Percentiles rank a stretch among this genome's conserved stretches.
Conservation (phyloP, 2,888 invertebrate genomes). For the Stenoptilia bipunctidactyla region DNA sequence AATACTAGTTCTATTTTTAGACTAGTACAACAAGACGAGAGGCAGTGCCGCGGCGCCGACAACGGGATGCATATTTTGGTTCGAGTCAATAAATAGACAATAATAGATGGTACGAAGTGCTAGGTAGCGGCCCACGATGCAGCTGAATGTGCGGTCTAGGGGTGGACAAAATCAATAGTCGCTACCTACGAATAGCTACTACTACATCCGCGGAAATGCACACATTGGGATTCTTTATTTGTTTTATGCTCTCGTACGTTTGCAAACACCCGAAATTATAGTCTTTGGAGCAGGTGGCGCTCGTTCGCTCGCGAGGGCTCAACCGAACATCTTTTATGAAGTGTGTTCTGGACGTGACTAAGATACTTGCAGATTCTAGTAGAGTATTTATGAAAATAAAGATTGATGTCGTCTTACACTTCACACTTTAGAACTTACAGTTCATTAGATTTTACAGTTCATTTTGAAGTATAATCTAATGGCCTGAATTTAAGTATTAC, state of each 20-base stretch:
- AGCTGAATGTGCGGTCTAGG: conserved; percentile 39
- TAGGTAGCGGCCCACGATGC: conserved; percentile 20
- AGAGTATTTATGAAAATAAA: too few species aligned
- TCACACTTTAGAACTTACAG: too few species aligned
- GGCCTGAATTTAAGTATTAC: too few species aligned
- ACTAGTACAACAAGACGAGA: too few species aligned
- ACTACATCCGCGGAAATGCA: conserved; percentile 48
- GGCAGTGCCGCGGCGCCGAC: too few species aligned
- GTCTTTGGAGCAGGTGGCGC: conserved; percentile 45
- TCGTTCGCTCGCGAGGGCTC: conserved; percentile 18
- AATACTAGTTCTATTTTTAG: too few species aligned
- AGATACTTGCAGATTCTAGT: neutral
- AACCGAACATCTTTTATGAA: conserved; percentile 4
- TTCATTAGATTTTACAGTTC: too few species aligned
- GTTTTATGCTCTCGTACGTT: conserved; percentile 33
- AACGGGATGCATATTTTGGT: too few species aligned
- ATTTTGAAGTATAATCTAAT: too few species aligned
- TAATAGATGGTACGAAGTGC: conserved; percentile 43
- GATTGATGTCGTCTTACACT: too few species aligned
- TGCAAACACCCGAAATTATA: conserved; percentile 36
- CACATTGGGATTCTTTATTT: conserved; percentile 59
- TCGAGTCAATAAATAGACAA: conserved; percentile 21
- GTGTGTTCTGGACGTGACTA: neutral
- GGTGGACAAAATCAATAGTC: conserved; percentile 70
- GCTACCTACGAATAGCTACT: conserved; percentile 50